These are phyloP conservation scores for Aphrocallistes beatrix DNA, from an alignment of 37 sponge, comb jelly and placozoan species.

Conservation along the genomic window DNA sequence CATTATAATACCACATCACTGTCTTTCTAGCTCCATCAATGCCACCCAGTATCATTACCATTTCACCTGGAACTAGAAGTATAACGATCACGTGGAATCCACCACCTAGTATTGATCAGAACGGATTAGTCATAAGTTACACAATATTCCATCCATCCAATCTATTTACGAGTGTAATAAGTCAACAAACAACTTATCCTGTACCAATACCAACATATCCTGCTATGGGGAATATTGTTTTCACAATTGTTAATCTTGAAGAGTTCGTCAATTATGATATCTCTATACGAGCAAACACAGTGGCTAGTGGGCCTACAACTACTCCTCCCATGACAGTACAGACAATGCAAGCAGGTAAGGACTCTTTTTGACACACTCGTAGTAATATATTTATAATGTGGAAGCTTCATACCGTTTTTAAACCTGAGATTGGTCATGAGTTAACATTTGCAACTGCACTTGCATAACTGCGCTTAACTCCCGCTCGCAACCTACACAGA, in stretches of 20 bases:
- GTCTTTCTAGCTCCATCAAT: neutral
- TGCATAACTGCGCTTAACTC: too few relatives aligned
- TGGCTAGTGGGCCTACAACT: too few relatives aligned
- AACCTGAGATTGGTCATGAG: too few relatives aligned
- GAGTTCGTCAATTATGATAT: neutral
- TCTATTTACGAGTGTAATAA: neutral
- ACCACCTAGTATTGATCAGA: neutral
- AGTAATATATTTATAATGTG: too few relatives aligned
- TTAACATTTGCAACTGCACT: too few relatives aligned
- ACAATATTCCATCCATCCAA: neutral
- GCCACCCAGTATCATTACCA: too few relatives aligned
- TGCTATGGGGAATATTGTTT: neutral
- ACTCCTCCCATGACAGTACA: too few relatives aligned
- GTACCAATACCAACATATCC: neutral
- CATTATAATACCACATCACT: neutral
- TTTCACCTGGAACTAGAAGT: too few relatives aligned
- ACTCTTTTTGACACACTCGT: too few relatives aligned
- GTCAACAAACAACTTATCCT: neutral
- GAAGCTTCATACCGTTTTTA: too few relatives aligned
- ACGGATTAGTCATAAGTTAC: neutral
- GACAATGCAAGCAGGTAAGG: too few relatives aligned
- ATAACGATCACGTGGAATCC: neutral
- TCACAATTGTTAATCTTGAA: neutral
- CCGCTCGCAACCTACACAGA: too few relatives aligned
- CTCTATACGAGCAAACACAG: neutral